phyloP scores from a whole-genome alignment of 2,797 vertebrate species.

The Rhabdophis nuchalis region DNA sequence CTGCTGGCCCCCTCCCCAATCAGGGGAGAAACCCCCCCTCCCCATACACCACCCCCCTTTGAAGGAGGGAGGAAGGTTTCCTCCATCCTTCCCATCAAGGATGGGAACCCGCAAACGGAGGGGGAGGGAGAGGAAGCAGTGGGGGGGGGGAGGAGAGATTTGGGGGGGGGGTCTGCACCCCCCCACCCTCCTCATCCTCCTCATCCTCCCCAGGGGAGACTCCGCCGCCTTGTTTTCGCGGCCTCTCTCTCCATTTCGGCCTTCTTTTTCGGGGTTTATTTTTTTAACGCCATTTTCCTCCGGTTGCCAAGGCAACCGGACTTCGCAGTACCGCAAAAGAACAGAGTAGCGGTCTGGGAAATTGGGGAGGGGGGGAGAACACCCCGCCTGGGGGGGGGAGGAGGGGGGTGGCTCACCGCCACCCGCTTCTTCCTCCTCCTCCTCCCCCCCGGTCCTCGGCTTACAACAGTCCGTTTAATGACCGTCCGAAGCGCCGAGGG shows the following conservation, averaged over 20 bases:
- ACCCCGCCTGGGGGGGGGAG: background rate
- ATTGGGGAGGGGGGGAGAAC: background rate
- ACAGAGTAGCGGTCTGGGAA: background rate
- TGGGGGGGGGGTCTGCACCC: background rate
- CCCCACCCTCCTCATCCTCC: background rate
- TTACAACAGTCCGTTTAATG: background rate
- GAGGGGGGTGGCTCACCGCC: background rate
- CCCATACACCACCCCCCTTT: background rate
- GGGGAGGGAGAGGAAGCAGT: too few relatives aligned
- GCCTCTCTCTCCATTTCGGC: background rate
- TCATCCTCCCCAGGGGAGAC: background rate
- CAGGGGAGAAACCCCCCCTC: background rate
- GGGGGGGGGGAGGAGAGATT: too few relatives aligned
- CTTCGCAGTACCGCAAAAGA: background rate
- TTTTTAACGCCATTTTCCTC: background rate
- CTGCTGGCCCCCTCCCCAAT: background rate
- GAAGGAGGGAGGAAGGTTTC: too few relatives aligned
- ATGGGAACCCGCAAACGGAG: background rate
- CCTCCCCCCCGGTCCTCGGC: too few relatives aligned
- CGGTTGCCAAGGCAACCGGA: background rate
- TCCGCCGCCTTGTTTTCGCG: background rate
- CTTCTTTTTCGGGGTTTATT: too few relatives aligned
- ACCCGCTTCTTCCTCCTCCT: too few relatives aligned
- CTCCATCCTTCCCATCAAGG: too few relatives aligned
- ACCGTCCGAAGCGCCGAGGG: too few relatives aligned